These are phyloP conservation scores for Sylvia borin DNA, from an alignment of 2,797 vertebrate species.

Conservation along the genomic window DNA sequence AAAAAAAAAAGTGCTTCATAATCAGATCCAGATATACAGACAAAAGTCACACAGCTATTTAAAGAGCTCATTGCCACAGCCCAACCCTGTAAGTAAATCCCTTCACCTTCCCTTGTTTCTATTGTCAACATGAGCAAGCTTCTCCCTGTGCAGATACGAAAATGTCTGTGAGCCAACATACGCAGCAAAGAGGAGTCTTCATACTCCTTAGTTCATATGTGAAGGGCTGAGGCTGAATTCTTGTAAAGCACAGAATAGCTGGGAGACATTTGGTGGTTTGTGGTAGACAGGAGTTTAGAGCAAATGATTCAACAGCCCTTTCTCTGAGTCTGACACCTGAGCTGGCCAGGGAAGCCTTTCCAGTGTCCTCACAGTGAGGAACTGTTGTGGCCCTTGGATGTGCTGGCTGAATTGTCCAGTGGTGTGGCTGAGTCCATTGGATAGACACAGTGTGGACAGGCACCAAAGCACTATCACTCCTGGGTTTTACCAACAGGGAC, in stretches of 20 bases:
- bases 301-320: neutral
- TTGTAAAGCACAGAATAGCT: neutral
- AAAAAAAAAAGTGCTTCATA: neutral
- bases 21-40: neutral
- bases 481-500: neutral
- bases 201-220: neutral
- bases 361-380: neutral
- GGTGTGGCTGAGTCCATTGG: neutral
- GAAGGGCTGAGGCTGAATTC: neutral
- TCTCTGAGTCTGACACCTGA: neutral
- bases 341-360: neutral
- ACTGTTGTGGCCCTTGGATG: neutral
- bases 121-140: neutral
- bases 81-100: conserved; percentile 7
- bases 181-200: neutral
- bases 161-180: neutral
- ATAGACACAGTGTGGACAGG: neutral
- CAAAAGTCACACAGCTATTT: neutral
- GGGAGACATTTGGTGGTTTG: neutral
- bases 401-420: neutral
- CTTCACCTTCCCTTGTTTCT: neutral
- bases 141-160: neutral
- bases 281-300: neutral
- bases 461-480: neutral
- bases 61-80: neutral